Evolutionary conservation across 2,888 invertebrate species (phyloP).

Genomic region (Sussaba pulchella): DNA sequence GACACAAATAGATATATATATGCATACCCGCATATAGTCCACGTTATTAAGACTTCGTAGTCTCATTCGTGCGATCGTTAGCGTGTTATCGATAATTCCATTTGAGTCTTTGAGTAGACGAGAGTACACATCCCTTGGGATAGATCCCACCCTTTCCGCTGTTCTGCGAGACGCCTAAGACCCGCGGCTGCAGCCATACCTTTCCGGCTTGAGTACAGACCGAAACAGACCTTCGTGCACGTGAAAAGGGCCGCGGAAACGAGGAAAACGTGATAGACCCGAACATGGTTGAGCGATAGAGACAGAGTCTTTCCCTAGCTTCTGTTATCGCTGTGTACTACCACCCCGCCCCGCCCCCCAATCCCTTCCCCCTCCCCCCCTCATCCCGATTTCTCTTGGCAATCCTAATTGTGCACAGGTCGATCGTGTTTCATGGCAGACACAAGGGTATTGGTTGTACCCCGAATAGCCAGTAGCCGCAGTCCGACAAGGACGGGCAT

Average conservation of each 20-base stretch:
- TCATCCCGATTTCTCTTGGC: conserved; percentile 30
- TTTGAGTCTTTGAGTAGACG: conserved; percentile 47
- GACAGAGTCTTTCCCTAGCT: conserved; percentile 12
- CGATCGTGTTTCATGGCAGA: conserved; percentile 74
- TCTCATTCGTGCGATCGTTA: conserved; percentile 53
- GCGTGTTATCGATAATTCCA: conserved; percentile 59
- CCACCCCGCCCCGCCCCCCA: neutral
- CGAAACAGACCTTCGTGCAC: conserved; percentile 10
- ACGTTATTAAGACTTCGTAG: conserved; percentile 21
- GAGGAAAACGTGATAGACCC: conserved; percentile 21
- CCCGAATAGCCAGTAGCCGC: conserved; percentile 20
- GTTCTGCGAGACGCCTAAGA: conserved; percentile 34
- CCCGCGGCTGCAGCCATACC: conserved; percentile 31
- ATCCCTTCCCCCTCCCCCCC: neutral
- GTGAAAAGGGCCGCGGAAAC: conserved; percentile 18
- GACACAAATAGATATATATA: neutral
- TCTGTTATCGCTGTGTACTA: conserved; percentile 5
- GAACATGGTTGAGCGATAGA: conserved; percentile 11
- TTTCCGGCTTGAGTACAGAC: conserved; percentile 26
- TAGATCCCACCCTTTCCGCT: conserved; percentile 39
- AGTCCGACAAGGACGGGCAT: neutral
- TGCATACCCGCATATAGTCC: neutral
- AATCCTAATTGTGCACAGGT: conserved; percentile 75
- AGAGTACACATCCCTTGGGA: conserved; percentile 31
- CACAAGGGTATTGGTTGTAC: conserved; percentile 73